Percentiles rank a stretch among this genome's conserved stretches.
Evolutionary conservation across 2,888 invertebrate species (phyloP).

Genomic region (Drosophila algonquin): DNA sequence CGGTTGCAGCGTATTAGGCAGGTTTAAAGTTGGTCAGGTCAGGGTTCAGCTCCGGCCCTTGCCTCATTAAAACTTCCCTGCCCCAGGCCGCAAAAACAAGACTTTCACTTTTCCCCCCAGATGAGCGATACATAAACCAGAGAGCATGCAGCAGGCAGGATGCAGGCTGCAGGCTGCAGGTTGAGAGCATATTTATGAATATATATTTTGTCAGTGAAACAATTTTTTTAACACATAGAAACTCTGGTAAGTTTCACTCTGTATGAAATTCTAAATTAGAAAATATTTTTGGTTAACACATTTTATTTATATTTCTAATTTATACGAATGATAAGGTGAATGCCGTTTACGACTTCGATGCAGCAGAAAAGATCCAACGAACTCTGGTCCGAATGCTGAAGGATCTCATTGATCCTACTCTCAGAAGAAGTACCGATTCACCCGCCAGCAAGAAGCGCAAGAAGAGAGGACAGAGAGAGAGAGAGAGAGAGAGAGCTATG

Average conservation of each 20-base stretch:
- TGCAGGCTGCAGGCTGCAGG: neutral
- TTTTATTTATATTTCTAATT: too few species aligned
- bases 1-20: constrained; percentile 29
- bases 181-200: neutral
- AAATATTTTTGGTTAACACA: too few species aligned
- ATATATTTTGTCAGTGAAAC: neutral
- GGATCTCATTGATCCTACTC: neutral
- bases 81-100: constrained; percentile 6
- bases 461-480: too few species aligned
- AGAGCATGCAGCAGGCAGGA: constrained; percentile 1
- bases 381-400: too few species aligned
- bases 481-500: too few species aligned
- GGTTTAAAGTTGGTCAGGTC: constrained; percentile 42
- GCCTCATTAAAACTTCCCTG: constrained; percentile 71
- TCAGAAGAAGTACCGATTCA: neutral
- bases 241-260: too few species aligned
- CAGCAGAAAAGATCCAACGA: too few species aligned
- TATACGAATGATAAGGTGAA: too few species aligned
- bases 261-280: too few species aligned
- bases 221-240: neutral
- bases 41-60: constrained; percentile 16
- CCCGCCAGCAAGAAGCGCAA: too few species aligned
- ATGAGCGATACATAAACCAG: neutral
- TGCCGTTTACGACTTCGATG: too few species aligned
- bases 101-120: constrained; percentile 35